Evolutionary conservation across 2,113 vertebrate genomes (phyloP), one percentile per base, ranked within the genome.

Genomic region (Sporophila hypoxantha): DNA sequence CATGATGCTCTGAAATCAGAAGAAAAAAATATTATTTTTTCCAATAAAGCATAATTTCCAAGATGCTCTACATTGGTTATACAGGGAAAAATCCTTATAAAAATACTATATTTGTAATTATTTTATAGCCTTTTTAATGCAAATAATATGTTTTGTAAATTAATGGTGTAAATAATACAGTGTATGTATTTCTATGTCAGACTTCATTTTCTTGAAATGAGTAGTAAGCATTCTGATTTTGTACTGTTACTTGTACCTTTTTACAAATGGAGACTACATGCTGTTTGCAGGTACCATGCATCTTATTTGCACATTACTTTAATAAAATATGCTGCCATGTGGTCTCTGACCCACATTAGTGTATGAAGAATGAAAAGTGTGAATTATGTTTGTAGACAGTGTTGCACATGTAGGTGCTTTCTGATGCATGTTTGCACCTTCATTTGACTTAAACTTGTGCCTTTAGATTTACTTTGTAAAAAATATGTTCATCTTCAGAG

Each of bases 121-220:
- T 96, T 97, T 96, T 97, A 96, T 96, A 96, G 89, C 90, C 96
- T 96, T 96, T 95, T 90, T 22, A 55, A 55, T 96, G 84, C 88
- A 96, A 89, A 94, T 94, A 90, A 68, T 95, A 93, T 93, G 87
- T 97, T 96, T 97, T 98, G 97, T 99, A 98, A 98, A 97, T 98
- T 96, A 98, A 98, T 95, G 96, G 84, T 98, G 97, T 98, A 98
- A 98, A 98, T 98, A 98, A 95, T 95, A 96, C 92, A 78, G 29
- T 3, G 2, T 97, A 96, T 96, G 89, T 97, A 96, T 96, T 96
- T 97, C 96, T 98, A 94, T 96, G 92, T 93, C 92, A 95, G 92
- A 97, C 94, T 97, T 95, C 85, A 91, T 96, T 98, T 96, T 97
- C 96, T 94, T 95, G 95, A 96, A 95, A 93, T 93, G 59, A 95